A percentile compares a stretch with the other conserved stretches of the same genome.
Evolutionary conservation across 1,140 invertebrate genomes (phyloP).

Genomic region (Macrobrachium nipponense): DNA sequence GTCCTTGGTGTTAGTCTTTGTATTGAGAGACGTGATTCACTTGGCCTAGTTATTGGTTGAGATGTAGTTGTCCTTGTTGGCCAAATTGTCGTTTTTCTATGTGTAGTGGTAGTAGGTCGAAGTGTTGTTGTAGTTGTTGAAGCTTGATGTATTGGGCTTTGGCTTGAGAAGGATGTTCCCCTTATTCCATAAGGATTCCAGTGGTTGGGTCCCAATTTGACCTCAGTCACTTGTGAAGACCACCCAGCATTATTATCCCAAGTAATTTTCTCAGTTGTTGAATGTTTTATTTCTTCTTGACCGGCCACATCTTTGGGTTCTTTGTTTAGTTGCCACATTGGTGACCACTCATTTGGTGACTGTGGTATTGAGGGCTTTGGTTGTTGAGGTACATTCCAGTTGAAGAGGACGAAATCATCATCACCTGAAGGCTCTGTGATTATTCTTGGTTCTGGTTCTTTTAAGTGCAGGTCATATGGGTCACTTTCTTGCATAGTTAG

Average conservation of each 20-base stretch:
- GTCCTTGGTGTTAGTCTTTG: too few species aligned
- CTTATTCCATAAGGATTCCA: constrained; percentile 27
- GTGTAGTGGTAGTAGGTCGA: not conserved
- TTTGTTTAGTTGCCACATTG: constrained; percentile 30
- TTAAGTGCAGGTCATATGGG: constrained; percentile 39
- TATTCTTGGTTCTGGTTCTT: constrained; percentile 51
- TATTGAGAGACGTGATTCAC: too few species aligned
- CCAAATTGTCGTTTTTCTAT: not conserved
- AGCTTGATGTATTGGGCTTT: not conserved
- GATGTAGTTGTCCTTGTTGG: too few species aligned
- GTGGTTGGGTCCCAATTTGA: constrained; percentile 25
- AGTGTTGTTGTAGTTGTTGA: constrained; percentile 5
- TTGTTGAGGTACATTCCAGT: constrained; percentile 59
- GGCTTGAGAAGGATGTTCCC: not conserved
- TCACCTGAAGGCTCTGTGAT: constrained; percentile 62
- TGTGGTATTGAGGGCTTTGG: constrained; percentile 38
- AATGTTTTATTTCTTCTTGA: not conserved
- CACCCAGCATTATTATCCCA: not conserved
- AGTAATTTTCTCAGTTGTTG: not conserved
- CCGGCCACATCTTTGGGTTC: not conserved
- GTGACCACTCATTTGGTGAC: constrained; percentile 54
- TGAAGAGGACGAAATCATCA: constrained; percentile 63
- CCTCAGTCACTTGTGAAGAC: constrained; percentile 40
- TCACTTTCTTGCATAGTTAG: constrained; percentile 61
- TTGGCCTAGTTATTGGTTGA: too few species aligned